Evolutionary conservation across 2,113 vertebrate species (phyloP).

Genomic region (Eudyptes chrysolophus): DNA sequence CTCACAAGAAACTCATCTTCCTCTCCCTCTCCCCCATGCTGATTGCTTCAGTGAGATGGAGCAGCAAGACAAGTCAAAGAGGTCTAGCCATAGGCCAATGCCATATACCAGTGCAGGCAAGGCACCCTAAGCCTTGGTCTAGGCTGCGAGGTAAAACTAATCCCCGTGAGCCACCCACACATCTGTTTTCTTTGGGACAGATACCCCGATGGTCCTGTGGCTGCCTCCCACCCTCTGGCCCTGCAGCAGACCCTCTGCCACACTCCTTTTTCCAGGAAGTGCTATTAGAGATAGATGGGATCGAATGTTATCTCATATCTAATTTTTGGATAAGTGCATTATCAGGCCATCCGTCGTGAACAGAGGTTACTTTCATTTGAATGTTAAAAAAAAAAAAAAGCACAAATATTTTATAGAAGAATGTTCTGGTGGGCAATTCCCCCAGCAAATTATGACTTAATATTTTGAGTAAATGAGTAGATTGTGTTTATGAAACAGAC

Average conservation of each 20-base stretch:
- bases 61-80: neutral
- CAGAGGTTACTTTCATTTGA: neutral
- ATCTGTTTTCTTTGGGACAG: neutral
- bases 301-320: neutral
- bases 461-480: slow-evolving; percentile 52
- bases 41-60: neutral
- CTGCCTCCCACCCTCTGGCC: neutral
- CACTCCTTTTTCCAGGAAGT: neutral
- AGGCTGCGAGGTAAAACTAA: neutral
- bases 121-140: neutral
- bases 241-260: neutral
- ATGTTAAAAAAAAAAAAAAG: neutral
- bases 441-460: slow-evolving; percentile 39
- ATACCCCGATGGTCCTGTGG: neutral
- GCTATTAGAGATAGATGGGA: neutral
- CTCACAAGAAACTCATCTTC: neutral
- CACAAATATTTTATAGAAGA: neutral
- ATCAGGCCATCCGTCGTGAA: neutral
- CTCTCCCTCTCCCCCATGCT: accelerated
- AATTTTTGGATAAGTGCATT: slow-evolving; percentile 8
- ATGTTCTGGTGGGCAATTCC: neutral
- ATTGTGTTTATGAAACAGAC: slow-evolving; percentile 60
- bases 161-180: accelerated
- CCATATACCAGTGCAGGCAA: neutral
- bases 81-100: accelerated